Base-by-base conservation (phyloP, 2,113 vertebrate genomes). In the Pterocles burchelli region DNA sequence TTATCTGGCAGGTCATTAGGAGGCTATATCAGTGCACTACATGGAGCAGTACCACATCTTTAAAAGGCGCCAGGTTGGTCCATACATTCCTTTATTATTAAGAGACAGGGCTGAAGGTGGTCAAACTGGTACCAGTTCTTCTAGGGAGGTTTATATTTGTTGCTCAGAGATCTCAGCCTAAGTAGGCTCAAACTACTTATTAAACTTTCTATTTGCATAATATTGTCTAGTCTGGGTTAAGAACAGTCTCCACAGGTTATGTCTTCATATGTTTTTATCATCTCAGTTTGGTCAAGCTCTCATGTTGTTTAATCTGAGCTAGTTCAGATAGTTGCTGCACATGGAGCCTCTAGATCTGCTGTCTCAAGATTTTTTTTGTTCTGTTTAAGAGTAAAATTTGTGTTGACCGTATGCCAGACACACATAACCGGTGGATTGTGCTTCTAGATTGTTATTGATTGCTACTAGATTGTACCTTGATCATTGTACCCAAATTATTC, bases 371-470 rank as follows among this genome's bases (percentile, higher is more conserved):
- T 19, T 29, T 33, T n/a, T 43, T 73, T 70, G 2, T 25, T 79
- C 46, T 85, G 4, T 38, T 76, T 75, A 68, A 36, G 43, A 29
- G 15, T 46, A 26, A 33, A 66, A 33, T 41, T 19, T 49, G 21
- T 63, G 12, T 62, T 46, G 19, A 18, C 24, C 72, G 2, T n/a
- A 17, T 17, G 13, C 33, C 49, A 80, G 71, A 52, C 22, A 54
- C 29, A 17, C 1, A 3, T 8, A 57, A 12, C 4, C 2, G 1
- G 11, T 17, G 26, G 2, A 4, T 29, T 45, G 34, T 38, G 5
- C 6, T 93, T 58, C 5, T 29, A 21, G 15, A 3, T 26, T 25
- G 12, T 36, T 54, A 29, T 11, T 73, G 28, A 8, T 45, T 76
- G 22, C 33, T 59, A 17, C 10, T 55, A n/a, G 31, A 26, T 29